phyloP scores from a whole-genome alignment of 1,140 invertebrate species.

The Pogonognathellus flavescens region DNA sequence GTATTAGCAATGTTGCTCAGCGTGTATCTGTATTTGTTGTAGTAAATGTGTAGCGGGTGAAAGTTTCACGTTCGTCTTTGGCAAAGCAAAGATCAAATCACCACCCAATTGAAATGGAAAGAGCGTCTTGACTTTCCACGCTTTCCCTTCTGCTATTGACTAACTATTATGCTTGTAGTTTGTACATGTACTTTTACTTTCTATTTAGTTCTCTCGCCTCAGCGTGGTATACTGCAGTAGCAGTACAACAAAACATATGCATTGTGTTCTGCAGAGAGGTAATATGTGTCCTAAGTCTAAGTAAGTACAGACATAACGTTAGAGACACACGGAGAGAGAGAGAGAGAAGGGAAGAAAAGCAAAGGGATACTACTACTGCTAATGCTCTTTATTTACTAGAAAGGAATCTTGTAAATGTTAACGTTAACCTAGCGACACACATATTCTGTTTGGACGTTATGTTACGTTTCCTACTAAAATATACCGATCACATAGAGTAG shows the following conservation, averaged over 20 bases:
- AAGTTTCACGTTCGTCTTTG: conserved; percentile 33
- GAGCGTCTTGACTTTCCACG: conserved; percentile 54
- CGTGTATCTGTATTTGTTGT: too few species aligned
- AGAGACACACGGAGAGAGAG: not conserved
- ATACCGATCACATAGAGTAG: not conserved
- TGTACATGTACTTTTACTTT: conserved; percentile 43
- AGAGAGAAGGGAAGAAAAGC: not conserved
- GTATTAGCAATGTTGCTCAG: not conserved
- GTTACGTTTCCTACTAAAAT: not conserved
- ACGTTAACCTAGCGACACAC: conserved; percentile 60
- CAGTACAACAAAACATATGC: not conserved
- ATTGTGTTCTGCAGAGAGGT: not conserved
- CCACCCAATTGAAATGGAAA: conserved; percentile 63
- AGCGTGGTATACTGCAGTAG: not conserved
- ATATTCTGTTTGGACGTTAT: not conserved
- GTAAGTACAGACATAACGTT: not conserved
- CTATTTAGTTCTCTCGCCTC: conserved; percentile 24
- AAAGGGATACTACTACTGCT: too few species aligned
- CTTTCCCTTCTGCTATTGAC: conserved; percentile 39
- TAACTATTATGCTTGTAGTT: conserved; percentile 43
- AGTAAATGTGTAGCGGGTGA: not conserved
- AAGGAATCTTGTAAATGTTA: conserved; percentile 24
- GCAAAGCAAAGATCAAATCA: conserved; percentile 56
- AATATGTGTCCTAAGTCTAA: too few species aligned
- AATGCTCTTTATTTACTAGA: not conserved